These are phyloP conservation scores for Brachyopa scutellaris DNA, from an alignment of 2,888 invertebrate species.

Conservation along the genomic window DNA sequence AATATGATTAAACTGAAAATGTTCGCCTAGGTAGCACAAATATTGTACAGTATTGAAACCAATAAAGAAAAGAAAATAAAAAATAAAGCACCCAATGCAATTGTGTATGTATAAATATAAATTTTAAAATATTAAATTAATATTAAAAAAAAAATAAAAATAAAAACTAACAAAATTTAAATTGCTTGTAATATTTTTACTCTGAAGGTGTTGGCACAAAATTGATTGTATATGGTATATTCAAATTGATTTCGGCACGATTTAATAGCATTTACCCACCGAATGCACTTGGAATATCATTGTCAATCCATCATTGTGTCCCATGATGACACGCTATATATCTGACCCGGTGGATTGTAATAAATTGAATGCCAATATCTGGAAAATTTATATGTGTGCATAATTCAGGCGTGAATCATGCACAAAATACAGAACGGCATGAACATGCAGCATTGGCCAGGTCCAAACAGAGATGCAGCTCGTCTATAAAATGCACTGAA, in stretches of 20 bases:
- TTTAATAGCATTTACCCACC: neutral
- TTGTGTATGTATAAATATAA: conserved; percentile 22
- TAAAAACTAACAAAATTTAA: neutral
- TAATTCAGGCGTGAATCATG: conserved; percentile 29
- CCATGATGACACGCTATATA: conserved; percentile 1
- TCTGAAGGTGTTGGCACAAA: neutral
- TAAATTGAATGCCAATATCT: conserved; percentile 30
- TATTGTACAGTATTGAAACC: conserved; percentile 52
- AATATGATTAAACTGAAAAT: conserved; percentile 25
- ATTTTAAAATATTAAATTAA: conserved; percentile 10
- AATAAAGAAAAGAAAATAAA: conserved; percentile 8
- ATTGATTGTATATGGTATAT: neutral
- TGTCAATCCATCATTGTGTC: neutral
- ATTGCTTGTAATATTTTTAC: conserved; percentile 4
- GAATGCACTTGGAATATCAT: conserved; percentile 7
- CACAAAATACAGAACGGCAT: conserved; percentile 5
- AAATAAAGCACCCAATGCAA: neutral
- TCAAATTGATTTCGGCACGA: conserved; percentile 15
- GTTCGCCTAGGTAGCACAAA: conserved; percentile 47
- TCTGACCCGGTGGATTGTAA: conserved; percentile 23
- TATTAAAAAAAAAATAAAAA: conserved; percentile 6
- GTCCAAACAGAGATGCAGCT: neutral
- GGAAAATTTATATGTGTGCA: conserved; percentile 15
- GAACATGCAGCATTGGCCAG: neutral
- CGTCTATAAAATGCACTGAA: neutral